phyloP scores from a whole-genome alignment of 2,113 vertebrate species.

The Forbesichthys papilliferus region DNA sequence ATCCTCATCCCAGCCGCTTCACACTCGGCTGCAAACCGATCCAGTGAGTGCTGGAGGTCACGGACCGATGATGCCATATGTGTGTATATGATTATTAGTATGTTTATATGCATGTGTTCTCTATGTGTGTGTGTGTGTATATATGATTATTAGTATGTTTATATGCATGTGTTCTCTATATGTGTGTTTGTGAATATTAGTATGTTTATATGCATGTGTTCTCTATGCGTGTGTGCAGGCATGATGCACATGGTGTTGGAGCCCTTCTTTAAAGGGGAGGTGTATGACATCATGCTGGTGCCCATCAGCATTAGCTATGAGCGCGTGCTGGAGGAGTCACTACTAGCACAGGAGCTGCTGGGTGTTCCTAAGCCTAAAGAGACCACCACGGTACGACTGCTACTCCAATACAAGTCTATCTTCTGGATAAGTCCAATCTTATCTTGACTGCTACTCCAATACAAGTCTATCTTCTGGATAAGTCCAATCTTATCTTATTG shows the following conservation, averaged over 20 bases:
- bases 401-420: not conserved
- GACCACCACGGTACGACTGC: constrained; percentile 82
- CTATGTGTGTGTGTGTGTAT: not conserved
- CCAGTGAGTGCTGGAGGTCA: no score
- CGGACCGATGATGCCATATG: no score
- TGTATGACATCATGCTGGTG: constrained; percentile 90
- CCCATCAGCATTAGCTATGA: constrained; percentile 98
- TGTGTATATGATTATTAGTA: no score
- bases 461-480: no score
- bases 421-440: no score
- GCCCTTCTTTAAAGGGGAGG: constrained; percentile 93
- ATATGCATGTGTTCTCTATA: not conserved
- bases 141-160: not conserved
- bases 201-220: not conserved
- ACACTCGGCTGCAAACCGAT: no score
- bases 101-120: no score
- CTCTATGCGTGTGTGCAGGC: constrained; percentile 71
- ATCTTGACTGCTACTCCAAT: no score
- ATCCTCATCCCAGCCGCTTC: no score
- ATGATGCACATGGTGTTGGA: constrained; percentile 96
- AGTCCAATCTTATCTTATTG: no score
- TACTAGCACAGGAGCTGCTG: constrained; percentile 89
- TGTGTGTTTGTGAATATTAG: not conserved
- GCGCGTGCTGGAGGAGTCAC: constrained; percentile 89
- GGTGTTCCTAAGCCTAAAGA: constrained; percentile 95